phyloP scores from a whole-genome alignment of 2,797 vertebrate genomes.

The Loris lydekkerianus region DNA sequence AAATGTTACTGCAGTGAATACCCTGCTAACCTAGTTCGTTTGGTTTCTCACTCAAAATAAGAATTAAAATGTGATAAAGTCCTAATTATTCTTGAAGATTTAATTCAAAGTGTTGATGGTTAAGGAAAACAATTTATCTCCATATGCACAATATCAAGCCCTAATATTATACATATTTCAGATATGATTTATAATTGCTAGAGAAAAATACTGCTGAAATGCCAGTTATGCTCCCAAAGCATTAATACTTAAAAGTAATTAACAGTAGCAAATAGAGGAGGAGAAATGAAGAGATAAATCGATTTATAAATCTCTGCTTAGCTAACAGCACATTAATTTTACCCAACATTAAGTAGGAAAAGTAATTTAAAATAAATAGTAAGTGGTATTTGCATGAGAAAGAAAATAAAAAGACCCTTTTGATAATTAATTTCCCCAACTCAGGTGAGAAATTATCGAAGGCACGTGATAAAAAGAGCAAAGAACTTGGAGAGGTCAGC shows the following conservation, averaged over 20 bases:
- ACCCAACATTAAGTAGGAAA: constrained; percentile 22
- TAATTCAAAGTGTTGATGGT: not conserved
- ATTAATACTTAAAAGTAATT: constrained; percentile 28
- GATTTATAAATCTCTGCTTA: constrained; percentile 30
- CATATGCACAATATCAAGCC: not conserved
- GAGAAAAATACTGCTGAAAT: constrained; percentile 53
- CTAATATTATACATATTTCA: not conserved
- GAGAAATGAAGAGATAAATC: not conserved
- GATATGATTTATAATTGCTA: not conserved
- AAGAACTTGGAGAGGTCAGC: not conserved
- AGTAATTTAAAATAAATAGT: constrained; percentile 6
- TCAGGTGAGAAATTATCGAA: not conserved
- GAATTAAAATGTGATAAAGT: not conserved
- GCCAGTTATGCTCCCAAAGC: not conserved
- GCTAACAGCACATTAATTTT: not conserved
- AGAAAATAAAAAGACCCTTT: not conserved
- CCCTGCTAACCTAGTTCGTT: not conserved
- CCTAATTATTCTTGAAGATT: not conserved
- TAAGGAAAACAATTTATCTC: constrained; percentile 1
- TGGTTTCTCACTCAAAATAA: not conserved
- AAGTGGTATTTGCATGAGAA: constrained; percentile 32
- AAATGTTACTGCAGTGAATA: not conserved
- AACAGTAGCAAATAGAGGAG: not conserved
- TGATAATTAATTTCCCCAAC: not conserved
- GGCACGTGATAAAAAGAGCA: not conserved